Evolutionary conservation across 2,888 invertebrate species (phyloP).

Genomic region (Leptinotarsa peninsularis): DNA sequence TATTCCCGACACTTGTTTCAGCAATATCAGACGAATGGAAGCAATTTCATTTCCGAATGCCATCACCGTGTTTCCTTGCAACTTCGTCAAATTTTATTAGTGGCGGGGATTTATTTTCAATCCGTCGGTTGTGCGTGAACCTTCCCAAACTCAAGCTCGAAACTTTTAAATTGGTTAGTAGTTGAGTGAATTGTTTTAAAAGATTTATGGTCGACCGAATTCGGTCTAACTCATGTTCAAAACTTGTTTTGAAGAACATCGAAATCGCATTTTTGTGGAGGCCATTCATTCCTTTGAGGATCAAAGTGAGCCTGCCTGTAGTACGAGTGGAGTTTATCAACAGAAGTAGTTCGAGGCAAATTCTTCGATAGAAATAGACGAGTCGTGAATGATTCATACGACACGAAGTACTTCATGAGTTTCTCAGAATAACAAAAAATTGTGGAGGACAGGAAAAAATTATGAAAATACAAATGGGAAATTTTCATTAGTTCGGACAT

Average conservation of each 20-base stretch:
- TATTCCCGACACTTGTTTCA: conserved; percentile 18
- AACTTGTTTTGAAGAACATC: conserved; percentile 33
- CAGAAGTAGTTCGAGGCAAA: neutral
- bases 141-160: conserved; percentile 15
- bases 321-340: neutral
- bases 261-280: conserved; percentile 31
- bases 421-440: too few relatives aligned
- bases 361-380: neutral
- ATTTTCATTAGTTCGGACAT: too few relatives aligned
- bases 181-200: conserved; percentile 35
- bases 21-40: conserved; percentile 17
- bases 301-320: neutral
- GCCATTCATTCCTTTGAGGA: conserved; percentile 26
- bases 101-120: conserved; percentile 21
- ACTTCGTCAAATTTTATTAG: conserved; percentile 21
- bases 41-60: conserved; percentile 17
- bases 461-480: too few relatives aligned
- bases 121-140: conserved; percentile 5
- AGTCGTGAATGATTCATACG: neutral
- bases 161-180: conserved; percentile 35
- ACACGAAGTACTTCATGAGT: too few relatives aligned
- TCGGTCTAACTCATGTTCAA: conserved; percentile 28
- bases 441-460: too few relatives aligned
- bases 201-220: conserved; percentile 33
- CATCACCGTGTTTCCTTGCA: conserved; percentile 20